These are phyloP conservation scores for Ypsolopha sequella DNA, from an alignment of 2,888 invertebrate genomes.

Conservation along the genomic window DNA sequence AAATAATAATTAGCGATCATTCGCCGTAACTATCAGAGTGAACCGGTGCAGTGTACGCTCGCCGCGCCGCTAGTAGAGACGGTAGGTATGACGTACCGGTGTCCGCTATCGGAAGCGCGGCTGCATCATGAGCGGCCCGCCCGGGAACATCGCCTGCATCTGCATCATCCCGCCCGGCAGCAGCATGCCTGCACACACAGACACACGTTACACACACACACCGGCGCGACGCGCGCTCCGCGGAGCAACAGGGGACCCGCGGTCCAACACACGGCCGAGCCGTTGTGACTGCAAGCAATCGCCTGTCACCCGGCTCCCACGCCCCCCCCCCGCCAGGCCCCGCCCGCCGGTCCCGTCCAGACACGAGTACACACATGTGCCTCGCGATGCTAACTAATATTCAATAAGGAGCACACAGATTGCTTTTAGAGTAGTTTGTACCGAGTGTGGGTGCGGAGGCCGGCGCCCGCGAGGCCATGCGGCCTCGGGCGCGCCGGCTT, in stretches of 20 bases:
- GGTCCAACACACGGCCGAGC: slow-evolving; percentile 48
- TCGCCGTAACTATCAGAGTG: too few species aligned
- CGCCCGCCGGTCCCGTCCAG: neutral
- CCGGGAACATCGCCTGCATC: slow-evolving; percentile 67
- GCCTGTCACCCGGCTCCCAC: slow-evolving; percentile 33
- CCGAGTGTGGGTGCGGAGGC: neutral
- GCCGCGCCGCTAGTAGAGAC: slow-evolving; percentile 1
- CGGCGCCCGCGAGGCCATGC: neutral
- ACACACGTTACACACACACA: slow-evolving; percentile 6
- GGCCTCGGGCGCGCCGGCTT: neutral
- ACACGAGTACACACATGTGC: too few species aligned
- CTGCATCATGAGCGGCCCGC: slow-evolving; percentile 78
- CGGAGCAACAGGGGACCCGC: slow-evolving; percentile 33
- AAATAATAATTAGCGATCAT: too few species aligned
- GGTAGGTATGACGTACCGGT: slow-evolving; percentile 7
- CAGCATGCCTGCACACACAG: slow-evolving; percentile 56
- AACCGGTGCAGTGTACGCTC: too few species aligned
- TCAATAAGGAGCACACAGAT: too few species aligned
- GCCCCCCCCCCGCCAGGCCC: neutral
- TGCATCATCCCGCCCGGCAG: slow-evolving; percentile 55
- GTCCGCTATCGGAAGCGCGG: slow-evolving; percentile 85
- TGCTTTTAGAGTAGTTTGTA: too few species aligned
- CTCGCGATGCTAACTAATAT: too few species aligned
- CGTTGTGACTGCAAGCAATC: slow-evolving; percentile 53
- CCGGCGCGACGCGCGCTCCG: slow-evolving; percentile 4